Conservation (phyloP, 2,113 vertebrate species). For the Octodon degus region DNA sequence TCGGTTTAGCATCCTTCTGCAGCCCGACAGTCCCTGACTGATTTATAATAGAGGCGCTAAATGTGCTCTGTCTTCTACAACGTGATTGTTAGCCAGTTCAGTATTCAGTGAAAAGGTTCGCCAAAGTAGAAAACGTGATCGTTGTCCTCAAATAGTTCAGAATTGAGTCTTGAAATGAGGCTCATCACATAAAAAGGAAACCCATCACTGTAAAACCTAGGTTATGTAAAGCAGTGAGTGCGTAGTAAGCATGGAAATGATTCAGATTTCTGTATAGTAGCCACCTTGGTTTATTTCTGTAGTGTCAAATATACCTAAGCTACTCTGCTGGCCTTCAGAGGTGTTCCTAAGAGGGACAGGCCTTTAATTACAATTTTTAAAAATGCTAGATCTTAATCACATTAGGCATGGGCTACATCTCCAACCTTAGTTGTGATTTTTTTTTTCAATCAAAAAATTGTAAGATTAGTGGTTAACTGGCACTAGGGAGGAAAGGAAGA, state of each 20-base stretch:
- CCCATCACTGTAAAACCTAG: background rate
- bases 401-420: background rate
- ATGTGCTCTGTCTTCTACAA: background rate
- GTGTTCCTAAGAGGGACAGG: background rate
- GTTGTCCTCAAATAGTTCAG: background rate
- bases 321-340: background rate
- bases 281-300: background rate
- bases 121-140: background rate
- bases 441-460: background rate
- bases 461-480: background rate
- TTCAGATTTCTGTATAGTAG: background rate
- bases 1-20: background rate
- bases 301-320: background rate
- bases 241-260: background rate
- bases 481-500: background rate
- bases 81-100: background rate
- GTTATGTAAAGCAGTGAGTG: background rate
- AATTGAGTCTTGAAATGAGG: background rate
- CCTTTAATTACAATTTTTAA: background rate
- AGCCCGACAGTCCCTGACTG: background rate
- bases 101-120: background rate
- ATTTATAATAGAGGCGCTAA: background rate
- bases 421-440: background rate
- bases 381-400: background rate
- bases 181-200: background rate